Evolutionary conservation across 35 echinoderm and acorn worm genomes (phyloP), one percentile per base, ranked within the genome.

Genomic region (Heliocidaris erythrogramma): DNA sequence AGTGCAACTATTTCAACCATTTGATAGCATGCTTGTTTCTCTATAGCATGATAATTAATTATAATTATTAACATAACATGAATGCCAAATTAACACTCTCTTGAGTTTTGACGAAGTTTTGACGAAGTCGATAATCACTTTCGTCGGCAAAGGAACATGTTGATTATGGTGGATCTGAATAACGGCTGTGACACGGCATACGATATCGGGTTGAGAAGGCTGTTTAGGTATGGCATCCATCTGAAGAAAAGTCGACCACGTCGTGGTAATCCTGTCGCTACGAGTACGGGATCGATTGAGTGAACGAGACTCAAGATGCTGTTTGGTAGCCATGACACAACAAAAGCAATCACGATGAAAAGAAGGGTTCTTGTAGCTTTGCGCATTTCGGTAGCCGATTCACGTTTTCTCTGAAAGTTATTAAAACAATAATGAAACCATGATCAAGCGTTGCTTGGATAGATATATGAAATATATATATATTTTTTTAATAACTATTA

Each of bases 191-290:
- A 47, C 1, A 89, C 87, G 31, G 87, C 30, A 27, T 89, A 89
- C 13, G 87, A 89, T 32, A 89, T 89, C 11, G 87, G 87, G 87
- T 89, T 89, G 31, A 89, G 87, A 5, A 89, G 87, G 87, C 87
- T 89, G 87, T 89, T 89, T 31, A 32, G 31, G 29, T 17, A 89
- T 7, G 31, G 1, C 87, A 89, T 32, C 87, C 87, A 89, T 14
- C 87, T 30, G 29, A 89, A 89, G 47, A 89, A 89, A 0, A 89
- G 87, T 47, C 31, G 31, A 9, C 4, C 87, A n/a, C 31, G 32
- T 32, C 87, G 30, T 13, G 87, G 87, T 89, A 89, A 31, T 13
- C 31, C 87, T 14, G 12, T n/a, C 4, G 42, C 14, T 5, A 89
- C 31, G 32, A 89, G 87, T 4, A 89, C 31, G 87, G 87, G 87